A percentile compares a stretch with the other conserved stretches of the same genome.
These are phyloP conservation scores for Hemithea aestivaria DNA, from an alignment of 2,888 invertebrate species.

Conservation along the genomic window DNA sequence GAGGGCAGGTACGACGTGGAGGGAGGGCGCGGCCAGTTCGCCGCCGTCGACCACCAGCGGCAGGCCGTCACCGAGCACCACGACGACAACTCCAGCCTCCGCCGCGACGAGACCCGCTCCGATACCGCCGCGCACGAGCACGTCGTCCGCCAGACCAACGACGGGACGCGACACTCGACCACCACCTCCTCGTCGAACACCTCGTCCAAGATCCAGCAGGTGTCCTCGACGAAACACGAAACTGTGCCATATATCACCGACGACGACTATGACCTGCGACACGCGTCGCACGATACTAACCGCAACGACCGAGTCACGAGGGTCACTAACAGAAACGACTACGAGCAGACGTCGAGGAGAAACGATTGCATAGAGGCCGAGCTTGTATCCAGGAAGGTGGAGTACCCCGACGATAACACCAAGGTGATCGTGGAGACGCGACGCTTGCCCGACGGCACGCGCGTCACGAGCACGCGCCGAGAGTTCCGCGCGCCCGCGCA, in stretches of 20 bases:
- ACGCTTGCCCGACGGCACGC: constrained; percentile 82
- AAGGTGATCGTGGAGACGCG: constrained; percentile 83
- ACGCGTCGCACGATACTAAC: constrained; percentile 41
- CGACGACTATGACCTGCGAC: constrained; percentile 44
- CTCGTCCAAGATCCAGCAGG: constrained; percentile 56
- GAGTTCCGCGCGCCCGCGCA: constrained; percentile 76
- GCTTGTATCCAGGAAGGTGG: constrained; percentile 46
- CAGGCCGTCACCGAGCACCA: constrained; percentile 70
- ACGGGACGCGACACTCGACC: constrained; percentile 58
- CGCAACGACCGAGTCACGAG: constrained; percentile 43
- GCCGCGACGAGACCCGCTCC: constrained; percentile 57
- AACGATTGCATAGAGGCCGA: constrained; percentile 1
- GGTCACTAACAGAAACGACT: constrained; percentile 40
- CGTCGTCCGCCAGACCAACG: constrained; percentile 58
- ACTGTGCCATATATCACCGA: constrained; percentile 52
- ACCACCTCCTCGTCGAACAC: constrained; percentile 57
- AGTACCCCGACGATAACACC: constrained; percentile 83
- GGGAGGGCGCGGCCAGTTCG: constrained; percentile 82
- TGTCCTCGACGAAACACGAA: constrained; percentile 55
- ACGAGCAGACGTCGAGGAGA: constrained; percentile 20
- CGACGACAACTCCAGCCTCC: constrained; percentile 63
- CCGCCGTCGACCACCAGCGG: constrained; percentile 81
- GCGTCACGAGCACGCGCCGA: constrained; percentile 83
- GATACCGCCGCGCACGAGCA: constrained; percentile 62
- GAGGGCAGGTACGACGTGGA: constrained; percentile 82